These are phyloP conservation scores for Zaprionus davidi DNA, from an alignment of 1,140 invertebrate species.

Conservation along the genomic window DNA sequence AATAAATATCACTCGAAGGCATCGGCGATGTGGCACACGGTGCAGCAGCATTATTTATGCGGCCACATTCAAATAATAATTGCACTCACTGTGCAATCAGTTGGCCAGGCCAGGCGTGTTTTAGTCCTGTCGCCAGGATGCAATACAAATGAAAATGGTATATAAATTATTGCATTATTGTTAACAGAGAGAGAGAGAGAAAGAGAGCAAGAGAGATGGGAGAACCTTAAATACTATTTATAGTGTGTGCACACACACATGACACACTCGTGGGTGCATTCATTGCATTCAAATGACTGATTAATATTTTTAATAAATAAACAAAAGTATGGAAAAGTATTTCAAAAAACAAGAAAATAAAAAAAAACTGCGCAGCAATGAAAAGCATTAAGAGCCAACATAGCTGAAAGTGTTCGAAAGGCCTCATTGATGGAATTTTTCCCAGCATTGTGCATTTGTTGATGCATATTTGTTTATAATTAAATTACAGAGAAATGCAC, in stretches of 20 bases:
- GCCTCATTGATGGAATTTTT: conserved; percentile 41
- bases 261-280: conserved; percentile 40
- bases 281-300: conserved; percentile 83
- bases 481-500: conserved; percentile 67
- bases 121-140: conserved; percentile 61
- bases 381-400: conserved; percentile 23
- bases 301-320: conserved; percentile 83
- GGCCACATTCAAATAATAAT: conserved; percentile 49
- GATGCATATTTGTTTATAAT: conserved; percentile 79
- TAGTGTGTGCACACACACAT: conserved; percentile 20
- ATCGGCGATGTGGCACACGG: background rate
- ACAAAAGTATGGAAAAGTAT: conserved; percentile 37
- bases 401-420: conserved; percentile 58
- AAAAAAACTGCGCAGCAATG: conserved; percentile 26
- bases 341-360: conserved; percentile 29
- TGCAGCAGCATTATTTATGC: conserved; percentile 52
- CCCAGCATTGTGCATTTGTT: conserved; percentile 53
- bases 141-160: conserved; percentile 63
- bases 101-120: conserved; percentile 44
- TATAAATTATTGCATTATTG: conserved; percentile 78
- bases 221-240: conserved; percentile 46
- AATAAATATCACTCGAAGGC: conserved; percentile 58
- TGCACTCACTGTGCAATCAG: conserved; percentile 55
- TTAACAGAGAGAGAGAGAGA: conserved; percentile 53
- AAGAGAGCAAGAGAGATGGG: background rate